These are phyloP conservation scores for Cygnus olor DNA, from an alignment of 2,797 vertebrate genomes.

Conservation along the genomic window DNA sequence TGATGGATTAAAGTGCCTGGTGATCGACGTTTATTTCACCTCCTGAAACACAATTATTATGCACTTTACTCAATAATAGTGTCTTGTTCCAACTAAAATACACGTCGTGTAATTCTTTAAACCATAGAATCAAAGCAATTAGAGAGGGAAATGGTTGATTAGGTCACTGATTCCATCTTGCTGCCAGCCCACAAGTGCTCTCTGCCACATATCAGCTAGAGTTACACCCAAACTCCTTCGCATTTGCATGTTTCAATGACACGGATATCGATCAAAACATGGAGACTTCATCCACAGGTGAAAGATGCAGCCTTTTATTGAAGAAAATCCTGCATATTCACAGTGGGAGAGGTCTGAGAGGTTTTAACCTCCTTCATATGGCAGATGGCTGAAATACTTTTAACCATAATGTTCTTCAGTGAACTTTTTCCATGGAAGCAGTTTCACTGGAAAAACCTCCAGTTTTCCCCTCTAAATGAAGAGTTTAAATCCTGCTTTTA, in stretches of 20 bases:
- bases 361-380: not conserved
- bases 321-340: not conserved
- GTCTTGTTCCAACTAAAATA: slow-evolving; percentile 68
- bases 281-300: not conserved
- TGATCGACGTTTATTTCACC: slow-evolving; percentile 52
- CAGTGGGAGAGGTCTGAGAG: not conserved
- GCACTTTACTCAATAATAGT: slow-evolving; percentile 66
- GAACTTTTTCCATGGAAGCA: not conserved
- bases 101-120: slow-evolving; percentile 35
- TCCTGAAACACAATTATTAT: slow-evolving; percentile 68
- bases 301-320: not conserved
- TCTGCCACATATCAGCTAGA: not conserved
- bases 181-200: not conserved
- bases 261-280: rapidly evolving
- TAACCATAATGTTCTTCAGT: not conserved
- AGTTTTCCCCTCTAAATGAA: not conserved
- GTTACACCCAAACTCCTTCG: not conserved
- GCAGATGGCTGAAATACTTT: not conserved
- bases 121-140: slow-evolving; percentile 55
- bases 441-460: not conserved
- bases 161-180: slow-evolving; percentile 37
- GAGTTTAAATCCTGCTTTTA: not conserved
- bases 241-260: not conserved
- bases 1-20: slow-evolving; percentile 62
- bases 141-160: slow-evolving; percentile 51